A percentile compares a stretch with the other conserved stretches of the same genome.
Conservation (phyloP, 2,888 invertebrate species). For the Ecdyonurus torrentis region DNA sequence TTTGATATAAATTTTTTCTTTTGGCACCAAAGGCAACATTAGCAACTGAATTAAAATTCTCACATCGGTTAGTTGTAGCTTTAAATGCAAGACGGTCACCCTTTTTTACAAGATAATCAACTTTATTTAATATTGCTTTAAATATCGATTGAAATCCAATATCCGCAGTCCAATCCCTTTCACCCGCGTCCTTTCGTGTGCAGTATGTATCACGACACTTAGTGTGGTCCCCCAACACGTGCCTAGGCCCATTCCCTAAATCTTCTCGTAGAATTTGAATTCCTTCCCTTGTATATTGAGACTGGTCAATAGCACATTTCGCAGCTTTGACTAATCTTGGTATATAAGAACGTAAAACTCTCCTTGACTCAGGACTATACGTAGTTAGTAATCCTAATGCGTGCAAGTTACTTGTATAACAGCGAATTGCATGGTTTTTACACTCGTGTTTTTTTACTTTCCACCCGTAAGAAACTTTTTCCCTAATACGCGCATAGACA, state of each 20-base stretch:
- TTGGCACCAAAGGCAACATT: neutral
- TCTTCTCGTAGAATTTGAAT: neutral
- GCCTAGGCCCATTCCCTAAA: constrained; percentile 10
- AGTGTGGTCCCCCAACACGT: constrained; percentile 11
- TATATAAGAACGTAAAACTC: neutral
- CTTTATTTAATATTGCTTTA: neutral
- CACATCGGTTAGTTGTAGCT: neutral
- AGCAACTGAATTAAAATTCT: neutral
- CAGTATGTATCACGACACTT: constrained; percentile 9
- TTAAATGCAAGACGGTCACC: neutral
- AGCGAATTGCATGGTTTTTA: neutral
- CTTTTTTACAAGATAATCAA: neutral
- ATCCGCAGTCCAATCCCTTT: constrained; percentile 4
- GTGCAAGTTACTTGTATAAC: too few species aligned
- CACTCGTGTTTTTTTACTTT: constrained; percentile 10
- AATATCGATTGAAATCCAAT: neutral
- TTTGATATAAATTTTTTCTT: neutral
- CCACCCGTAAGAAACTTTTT: constrained; percentile 7
- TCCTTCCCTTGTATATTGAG: neutral
- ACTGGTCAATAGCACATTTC: constrained; percentile 4
- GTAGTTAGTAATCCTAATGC: too few species aligned
- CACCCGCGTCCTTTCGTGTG: constrained; percentile 5
- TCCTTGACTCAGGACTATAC: too few species aligned
- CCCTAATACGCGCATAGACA: constrained; percentile 11
- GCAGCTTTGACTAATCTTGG: constrained; percentile 6